phyloP scores from a whole-genome alignment of 1,140 invertebrate genomes.

The Eriosoma lanigerum region DNA sequence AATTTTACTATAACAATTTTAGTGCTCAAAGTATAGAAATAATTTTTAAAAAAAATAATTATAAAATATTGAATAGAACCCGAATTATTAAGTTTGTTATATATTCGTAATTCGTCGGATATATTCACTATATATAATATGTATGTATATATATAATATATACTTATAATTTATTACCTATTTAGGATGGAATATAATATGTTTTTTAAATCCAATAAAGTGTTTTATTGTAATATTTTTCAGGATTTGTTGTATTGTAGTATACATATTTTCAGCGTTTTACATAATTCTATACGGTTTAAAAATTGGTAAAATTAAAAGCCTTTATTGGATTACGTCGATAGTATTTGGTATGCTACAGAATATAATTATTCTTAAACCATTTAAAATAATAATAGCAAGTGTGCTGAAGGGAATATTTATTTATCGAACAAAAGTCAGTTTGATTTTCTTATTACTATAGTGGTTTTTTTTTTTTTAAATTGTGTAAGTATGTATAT shows the following conservation, averaged over 20 bases:
- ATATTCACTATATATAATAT: too few species aligned
- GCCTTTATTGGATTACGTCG: constrained; percentile 45
- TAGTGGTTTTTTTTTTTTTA: neutral
- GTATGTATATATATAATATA: too few species aligned
- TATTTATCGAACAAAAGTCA: neutral
- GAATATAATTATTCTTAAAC: neutral
- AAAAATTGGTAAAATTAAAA: constrained; percentile 46
- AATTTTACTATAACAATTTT: too few species aligned
- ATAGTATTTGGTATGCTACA: constrained; percentile 1
- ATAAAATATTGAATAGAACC: too few species aligned
- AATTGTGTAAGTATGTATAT: too few species aligned
- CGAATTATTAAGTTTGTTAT: too few species aligned
- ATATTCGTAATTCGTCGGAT: too few species aligned
- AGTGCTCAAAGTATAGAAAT: too few species aligned
- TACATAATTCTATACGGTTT: constrained; percentile 49
- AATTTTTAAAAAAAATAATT: too few species aligned
- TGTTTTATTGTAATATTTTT: neutral
- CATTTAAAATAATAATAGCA: constrained; percentile 6
- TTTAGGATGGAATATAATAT: too few species aligned
- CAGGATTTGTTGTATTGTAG: constrained; percentile 8
- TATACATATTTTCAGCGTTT: constrained; percentile 8
- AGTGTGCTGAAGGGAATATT: neutral
- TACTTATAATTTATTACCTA: too few species aligned
- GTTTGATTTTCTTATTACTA: neutral
- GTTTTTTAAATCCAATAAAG: neutral